Conservation (phyloP, 1,140 invertebrate genomes). For the Eueides isabella region DNA sequence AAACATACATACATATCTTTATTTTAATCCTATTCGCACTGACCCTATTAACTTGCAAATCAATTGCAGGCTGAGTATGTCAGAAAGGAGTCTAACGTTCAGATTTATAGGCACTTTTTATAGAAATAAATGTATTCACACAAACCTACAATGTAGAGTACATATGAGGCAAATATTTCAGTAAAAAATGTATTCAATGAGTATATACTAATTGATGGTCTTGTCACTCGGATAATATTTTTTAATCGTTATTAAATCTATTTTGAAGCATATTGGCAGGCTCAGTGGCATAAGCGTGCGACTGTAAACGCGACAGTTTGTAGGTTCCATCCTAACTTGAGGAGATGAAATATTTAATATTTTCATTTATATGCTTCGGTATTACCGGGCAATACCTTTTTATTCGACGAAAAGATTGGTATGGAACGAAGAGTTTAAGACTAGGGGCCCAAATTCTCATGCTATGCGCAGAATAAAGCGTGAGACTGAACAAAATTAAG, state of each 20-base stretch:
- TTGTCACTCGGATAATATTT: background rate
- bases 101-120: conserved; percentile 36
- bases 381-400: no score
- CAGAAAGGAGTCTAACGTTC: conserved; percentile 33
- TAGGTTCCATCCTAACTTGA: no score
- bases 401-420: no score
- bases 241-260: background rate
- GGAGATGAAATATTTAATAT: no score
- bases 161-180: conserved; percentile 21
- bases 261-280: no score
- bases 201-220: conserved; percentile 18
- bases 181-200: conserved; percentile 24
- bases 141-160: conserved; percentile 24
- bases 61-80: conserved; percentile 27
- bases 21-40: conserved; percentile 33
- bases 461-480: no score
- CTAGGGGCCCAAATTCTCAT: no score
- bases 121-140: conserved; percentile 33
- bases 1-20: conserved; percentile 23
- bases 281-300: no score
- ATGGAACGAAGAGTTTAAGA: no score
- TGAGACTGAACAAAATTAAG: no score
- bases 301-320: no score
- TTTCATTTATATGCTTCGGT: no score
- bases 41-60: conserved; percentile 36